Conservation (phyloP, 2,113 vertebrate genomes). For the Oplegnathus fasciatus region DNA sequence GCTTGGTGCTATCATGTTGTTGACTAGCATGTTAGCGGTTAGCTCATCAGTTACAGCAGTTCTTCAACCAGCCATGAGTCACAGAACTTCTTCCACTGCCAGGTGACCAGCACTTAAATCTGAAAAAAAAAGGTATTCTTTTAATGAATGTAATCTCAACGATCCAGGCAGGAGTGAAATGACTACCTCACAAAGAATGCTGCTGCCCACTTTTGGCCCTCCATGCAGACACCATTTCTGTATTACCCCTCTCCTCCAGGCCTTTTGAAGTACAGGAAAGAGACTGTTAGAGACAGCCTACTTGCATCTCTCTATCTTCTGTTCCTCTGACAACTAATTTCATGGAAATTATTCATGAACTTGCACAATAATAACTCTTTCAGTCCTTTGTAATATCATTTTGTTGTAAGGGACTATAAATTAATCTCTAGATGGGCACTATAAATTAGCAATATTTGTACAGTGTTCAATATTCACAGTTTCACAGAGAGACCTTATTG, state of each 20-base stretch:
- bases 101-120: not conserved
- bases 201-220: not conserved
- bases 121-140: not conserved
- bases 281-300: not conserved
- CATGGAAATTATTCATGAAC: conserved; percentile 70
- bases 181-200: not conserved
- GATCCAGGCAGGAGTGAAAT: not conserved
- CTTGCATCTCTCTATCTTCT: not conserved
- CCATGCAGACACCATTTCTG: not conserved
- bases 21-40: not conserved
- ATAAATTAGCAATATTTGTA: not conserved
- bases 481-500: not conserved
- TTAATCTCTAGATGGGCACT: conserved; percentile 40
- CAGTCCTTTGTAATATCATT: conserved; percentile 17
- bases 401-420: conserved; percentile 46
- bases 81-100: not conserved
- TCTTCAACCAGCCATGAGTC: not conserved
- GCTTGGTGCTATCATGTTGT: too few species aligned
- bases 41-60: not conserved
- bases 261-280: not conserved
- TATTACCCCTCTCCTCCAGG: not conserved
- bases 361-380: conserved; percentile 60
- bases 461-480: too few species aligned
- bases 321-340: conserved; percentile 40
- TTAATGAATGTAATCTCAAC: too few species aligned